A percentile compares a stretch with the other conserved stretches of the same genome.
These are phyloP conservation scores for Grammomys surdaster DNA, from an alignment of 2,113 vertebrate species.

Conservation along the genomic window DNA sequence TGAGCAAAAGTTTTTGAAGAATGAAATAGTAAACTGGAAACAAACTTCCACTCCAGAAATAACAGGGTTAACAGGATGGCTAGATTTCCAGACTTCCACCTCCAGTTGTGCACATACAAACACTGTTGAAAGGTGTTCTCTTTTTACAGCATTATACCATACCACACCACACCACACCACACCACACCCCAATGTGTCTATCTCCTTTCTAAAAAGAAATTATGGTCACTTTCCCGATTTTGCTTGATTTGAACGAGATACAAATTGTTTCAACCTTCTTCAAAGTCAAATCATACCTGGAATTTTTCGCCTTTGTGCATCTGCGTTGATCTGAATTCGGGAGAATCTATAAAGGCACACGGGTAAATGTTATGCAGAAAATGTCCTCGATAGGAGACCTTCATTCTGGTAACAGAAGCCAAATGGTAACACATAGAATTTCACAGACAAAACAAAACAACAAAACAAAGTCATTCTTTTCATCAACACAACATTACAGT, in stretches of 20 bases:
- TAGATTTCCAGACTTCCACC: neutral
- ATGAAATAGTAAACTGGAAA: neutral
- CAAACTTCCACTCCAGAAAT: slow-evolving; percentile 3
- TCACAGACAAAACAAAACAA: neutral
- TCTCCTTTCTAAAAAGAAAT: neutral
- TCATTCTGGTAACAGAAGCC: slow-evolving; percentile 93
- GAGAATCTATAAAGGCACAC: slow-evolving; percentile 98
- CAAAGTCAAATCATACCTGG: slow-evolving; percentile 90
- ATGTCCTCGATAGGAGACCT: slow-evolving; percentile 97
- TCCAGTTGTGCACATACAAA: neutral
- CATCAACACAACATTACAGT: neutral
- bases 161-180: neutral
- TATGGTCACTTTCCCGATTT: neutral
- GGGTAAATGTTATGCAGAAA: slow-evolving; percentile 99
- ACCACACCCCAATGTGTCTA: neutral
- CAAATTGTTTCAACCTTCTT: slow-evolving; percentile 45
- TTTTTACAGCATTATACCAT: neutral
- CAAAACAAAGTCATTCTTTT: neutral
- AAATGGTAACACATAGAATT: slow-evolving; percentile 44
- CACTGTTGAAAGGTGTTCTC: neutral
- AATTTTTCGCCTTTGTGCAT: slow-evolving; percentile 98
- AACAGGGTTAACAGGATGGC: neutral
- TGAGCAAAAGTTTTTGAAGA: neutral
- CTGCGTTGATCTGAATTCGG: slow-evolving; percentile 98
- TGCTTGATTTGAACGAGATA: neutral